Percentiles rank a stretch among this genome's conserved stretches.
Conservation (phyloP, 2,888 invertebrate species). For the Acrocyrtus sp. region DNA sequence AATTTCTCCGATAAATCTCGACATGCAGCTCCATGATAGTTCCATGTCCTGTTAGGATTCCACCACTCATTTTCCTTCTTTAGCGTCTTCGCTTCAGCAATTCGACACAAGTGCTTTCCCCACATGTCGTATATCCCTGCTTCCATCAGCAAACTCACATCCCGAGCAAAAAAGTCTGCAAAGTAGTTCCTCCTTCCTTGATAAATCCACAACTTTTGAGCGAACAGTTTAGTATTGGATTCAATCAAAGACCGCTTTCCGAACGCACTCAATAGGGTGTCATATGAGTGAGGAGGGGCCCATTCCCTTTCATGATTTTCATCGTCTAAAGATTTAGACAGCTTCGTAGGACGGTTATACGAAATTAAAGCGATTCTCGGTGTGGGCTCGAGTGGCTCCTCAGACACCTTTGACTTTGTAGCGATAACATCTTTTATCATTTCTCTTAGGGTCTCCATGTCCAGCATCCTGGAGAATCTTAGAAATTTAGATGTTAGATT, state of each 20-base stretch:
- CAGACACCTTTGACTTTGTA: too few relatives aligned
- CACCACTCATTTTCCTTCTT: too few relatives aligned
- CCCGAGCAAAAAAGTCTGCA: constrained; percentile 6
- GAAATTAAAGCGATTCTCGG: constrained; percentile 12
- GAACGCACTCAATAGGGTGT: constrained; percentile 9
- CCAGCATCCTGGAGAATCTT: too few relatives aligned
- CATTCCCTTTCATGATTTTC: not conserved
- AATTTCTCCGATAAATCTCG: not conserved
- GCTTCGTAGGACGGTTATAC: constrained; percentile 15
- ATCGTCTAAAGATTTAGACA: not conserved
- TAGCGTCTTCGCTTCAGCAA: not conserved
- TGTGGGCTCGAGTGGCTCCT: too few relatives aligned
- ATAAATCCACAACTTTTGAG: constrained; percentile 8
- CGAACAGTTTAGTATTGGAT: not conserved
- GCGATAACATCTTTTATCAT: too few relatives aligned
- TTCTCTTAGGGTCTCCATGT: too few relatives aligned
- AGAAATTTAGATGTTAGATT: too few relatives aligned
- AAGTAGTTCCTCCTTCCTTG: constrained; percentile 25
- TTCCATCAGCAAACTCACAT: constrained; percentile 12
- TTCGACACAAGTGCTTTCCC: constrained; percentile 10
- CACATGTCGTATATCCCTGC: constrained; percentile 17
- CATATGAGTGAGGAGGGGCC: constrained; percentile 1
- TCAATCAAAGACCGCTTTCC: constrained; percentile 2
- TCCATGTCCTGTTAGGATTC: constrained; percentile 1
- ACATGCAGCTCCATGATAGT: constrained; percentile 15